Conservation (phyloP, 2,113 vertebrate species). For the Zosterops pallidus region DNA sequence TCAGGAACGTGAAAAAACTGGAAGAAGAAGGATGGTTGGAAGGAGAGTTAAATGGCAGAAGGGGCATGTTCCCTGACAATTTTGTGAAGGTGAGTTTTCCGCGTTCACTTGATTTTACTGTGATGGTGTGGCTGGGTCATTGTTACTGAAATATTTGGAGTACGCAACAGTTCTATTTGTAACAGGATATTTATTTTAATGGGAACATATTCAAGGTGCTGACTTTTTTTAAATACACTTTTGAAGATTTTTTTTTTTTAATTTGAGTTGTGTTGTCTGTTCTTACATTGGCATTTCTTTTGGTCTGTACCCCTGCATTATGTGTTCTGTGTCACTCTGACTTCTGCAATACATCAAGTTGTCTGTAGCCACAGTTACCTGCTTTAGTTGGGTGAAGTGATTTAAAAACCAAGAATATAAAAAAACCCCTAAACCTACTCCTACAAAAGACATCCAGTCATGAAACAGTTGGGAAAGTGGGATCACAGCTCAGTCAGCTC, state of each 20-base stretch:
- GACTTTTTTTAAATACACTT: background rate
- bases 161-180: background rate
- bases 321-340: background rate
- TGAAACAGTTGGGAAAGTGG: background rate
- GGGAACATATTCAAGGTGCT: background rate
- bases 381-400: background rate
- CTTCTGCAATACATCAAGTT: background rate
- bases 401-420: background rate
- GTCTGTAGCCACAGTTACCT: background rate
- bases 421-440: fast-evolving
- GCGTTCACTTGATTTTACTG: background rate
- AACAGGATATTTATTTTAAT: background rate
- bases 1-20: conserved; percentile 88
- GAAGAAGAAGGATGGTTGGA: conserved; percentile 97
- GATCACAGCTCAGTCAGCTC: background rate
- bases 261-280: background rate
- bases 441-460: background rate
- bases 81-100: conserved; percentile 90
- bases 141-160: background rate
- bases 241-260: background rate
- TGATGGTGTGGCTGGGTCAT: background rate
- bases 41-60: conserved; percentile 89
- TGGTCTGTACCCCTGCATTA: background rate
- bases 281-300: background rate
- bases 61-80: conserved; percentile 96